These are phyloP conservation scores for Scaptomyza montana DNA, from an alignment of 1,140 invertebrate species.

Conservation along the genomic window DNA sequence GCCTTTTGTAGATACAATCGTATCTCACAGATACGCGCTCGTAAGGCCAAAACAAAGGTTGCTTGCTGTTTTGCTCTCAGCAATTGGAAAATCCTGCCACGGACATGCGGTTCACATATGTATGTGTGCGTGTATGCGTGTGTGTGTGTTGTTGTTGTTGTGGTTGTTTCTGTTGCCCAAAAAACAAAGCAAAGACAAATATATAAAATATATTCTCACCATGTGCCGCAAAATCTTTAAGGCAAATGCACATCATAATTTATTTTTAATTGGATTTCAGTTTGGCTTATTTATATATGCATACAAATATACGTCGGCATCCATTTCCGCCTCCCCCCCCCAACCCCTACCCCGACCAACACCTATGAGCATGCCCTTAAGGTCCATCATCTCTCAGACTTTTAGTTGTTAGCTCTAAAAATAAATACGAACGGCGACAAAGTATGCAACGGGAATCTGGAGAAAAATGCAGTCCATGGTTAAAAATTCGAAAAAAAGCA, in stretches of 20 bases:
- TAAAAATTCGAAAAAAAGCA: not conserved
- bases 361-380: conserved; percentile 4
- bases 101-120: conserved; percentile 33
- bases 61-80: not conserved
- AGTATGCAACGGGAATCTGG: conserved; percentile 52
- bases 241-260: conserved; percentile 70
- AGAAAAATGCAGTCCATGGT: conserved; percentile 30
- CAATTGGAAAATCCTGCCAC: conserved; percentile 30
- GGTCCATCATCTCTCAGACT: not conserved
- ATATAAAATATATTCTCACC: conserved; percentile 21
- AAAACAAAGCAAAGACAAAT: not conserved
- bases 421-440: conserved; percentile 52
- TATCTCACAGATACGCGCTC: conserved; percentile 24
- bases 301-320: conserved; percentile 28
- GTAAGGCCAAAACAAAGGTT: conserved; percentile 13
- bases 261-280: conserved; percentile 73
- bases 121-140: not conserved
- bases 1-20: conserved; percentile 12
- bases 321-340: conserved; percentile 54
- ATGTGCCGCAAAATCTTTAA: conserved; percentile 48
- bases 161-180: not conserved
- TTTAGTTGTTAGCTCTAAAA: conserved; percentile 41
- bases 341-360: not conserved
- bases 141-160: not conserved
- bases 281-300: conserved; percentile 55